These are phyloP conservation scores for Hestina assimilis DNA, from an alignment of 1,140 invertebrate species.

Conservation along the genomic window DNA sequence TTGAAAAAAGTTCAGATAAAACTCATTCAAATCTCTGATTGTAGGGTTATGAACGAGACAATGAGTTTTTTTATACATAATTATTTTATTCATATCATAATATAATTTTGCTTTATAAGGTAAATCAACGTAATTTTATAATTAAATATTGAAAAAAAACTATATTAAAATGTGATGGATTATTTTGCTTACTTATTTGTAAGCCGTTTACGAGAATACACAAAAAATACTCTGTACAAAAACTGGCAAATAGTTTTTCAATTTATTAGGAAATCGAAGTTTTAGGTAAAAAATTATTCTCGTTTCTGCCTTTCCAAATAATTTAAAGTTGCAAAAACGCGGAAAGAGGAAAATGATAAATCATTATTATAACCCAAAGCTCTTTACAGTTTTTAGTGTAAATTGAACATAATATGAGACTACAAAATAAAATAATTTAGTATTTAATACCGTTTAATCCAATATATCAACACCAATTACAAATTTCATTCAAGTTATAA, in stretches of 20 bases:
- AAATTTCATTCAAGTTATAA: too few species aligned
- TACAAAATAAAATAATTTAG: too few species aligned
- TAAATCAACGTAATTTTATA: too few species aligned
- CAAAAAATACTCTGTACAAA: too few species aligned
- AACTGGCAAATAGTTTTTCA: not conserved
- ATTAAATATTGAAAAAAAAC: not conserved
- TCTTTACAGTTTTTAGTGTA: not conserved
- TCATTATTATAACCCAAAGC: not conserved
- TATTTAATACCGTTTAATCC: too few species aligned
- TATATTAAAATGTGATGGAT: too few species aligned
- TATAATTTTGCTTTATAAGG: too few species aligned
- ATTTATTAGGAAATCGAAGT: too few species aligned
- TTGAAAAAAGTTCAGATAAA: conserved; percentile 52
- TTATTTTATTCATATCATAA: not conserved
- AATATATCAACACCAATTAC: too few species aligned
- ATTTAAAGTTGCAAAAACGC: not conserved
- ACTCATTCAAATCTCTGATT: conserved; percentile 32
- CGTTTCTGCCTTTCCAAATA: not conserved
- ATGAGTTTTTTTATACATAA: not conserved
- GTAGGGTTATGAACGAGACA: conserved; percentile 25
- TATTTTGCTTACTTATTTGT: too few species aligned
- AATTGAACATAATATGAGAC: too few species aligned
- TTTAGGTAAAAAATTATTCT: not conserved
- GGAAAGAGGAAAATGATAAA: not conserved
- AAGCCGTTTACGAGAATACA: too few species aligned